Percentiles rank a stretch among this genome's conserved stretches.
phyloP scores from a whole-genome alignment of 2,888 invertebrate species.

The Bugulina stolonifera region DNA sequence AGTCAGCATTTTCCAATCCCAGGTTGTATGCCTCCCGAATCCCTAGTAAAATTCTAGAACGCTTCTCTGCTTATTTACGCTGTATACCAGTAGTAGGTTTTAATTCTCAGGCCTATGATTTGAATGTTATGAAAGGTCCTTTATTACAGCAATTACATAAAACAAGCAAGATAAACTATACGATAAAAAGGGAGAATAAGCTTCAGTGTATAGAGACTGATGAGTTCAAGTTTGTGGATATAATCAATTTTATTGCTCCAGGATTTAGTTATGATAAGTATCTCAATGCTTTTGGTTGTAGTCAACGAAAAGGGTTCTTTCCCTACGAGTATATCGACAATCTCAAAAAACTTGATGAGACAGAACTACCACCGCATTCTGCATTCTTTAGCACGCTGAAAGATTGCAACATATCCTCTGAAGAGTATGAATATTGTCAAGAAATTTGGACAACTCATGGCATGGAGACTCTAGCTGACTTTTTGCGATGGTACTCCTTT shows the following conservation, averaged over 20 bases:
- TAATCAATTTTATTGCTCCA: background rate
- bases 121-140: too few relatives aligned
- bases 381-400: background rate
- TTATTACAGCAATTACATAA: too few relatives aligned
- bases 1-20: too few relatives aligned
- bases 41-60: too few relatives aligned
- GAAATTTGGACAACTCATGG: background rate
- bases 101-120: too few relatives aligned
- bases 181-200: too few relatives aligned
- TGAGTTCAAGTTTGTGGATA: background rate
- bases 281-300: background rate
- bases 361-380: background rate
- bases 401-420: background rate
- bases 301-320: background rate
- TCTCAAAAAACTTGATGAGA: background rate
- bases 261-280: background rate
- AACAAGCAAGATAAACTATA: too few relatives aligned
- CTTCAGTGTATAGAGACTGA: too few relatives aligned
- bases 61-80: too few relatives aligned
- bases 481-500: background rate
- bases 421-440: background rate
- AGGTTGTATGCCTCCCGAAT: too few relatives aligned
- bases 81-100: too few relatives aligned
- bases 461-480: background rate
- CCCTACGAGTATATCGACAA: background rate